These are phyloP conservation scores for Phymorhynchus buccinoides DNA, from an alignment of 1,140 invertebrate species.

Conservation along the genomic window DNA sequence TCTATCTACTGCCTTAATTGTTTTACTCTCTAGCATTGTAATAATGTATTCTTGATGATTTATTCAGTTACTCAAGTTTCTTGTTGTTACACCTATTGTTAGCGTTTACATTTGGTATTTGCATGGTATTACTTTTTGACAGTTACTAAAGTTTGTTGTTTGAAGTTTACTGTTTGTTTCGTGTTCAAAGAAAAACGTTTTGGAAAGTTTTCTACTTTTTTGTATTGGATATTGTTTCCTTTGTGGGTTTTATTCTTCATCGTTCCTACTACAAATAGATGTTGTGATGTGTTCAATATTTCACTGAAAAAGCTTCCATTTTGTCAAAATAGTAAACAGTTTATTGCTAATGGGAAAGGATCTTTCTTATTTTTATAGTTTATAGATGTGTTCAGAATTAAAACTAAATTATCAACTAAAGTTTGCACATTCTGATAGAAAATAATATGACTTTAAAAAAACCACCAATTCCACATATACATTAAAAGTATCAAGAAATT, in stretches of 20 bases:
- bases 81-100: background rate
- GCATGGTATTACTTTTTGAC: slow-evolving; percentile 33
- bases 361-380: background rate
- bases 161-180: background rate
- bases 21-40: slow-evolving; percentile 7
- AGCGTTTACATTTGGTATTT: slow-evolving; percentile 22
- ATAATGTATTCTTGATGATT: background rate
- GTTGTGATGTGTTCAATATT: background rate
- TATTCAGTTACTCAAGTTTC: background rate
- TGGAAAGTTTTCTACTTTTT: slow-evolving; percentile 1
- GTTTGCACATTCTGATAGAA: slow-evolving; percentile 1
- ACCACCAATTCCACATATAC: background rate
- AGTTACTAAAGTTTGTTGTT: background rate
- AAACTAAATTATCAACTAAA: background rate
- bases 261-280: background rate
- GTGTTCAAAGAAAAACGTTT: background rate
- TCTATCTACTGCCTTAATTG: background rate
- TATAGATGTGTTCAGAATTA: background rate
- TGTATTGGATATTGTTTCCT: background rate
- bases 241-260: background rate
- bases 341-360: slow-evolving; percentile 30
- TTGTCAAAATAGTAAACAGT: slow-evolving; percentile 18
- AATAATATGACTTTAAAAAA: background rate
- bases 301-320: slow-evolving; percentile 34
- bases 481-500: too few species aligned